Base-by-base conservation (phyloP, 2,113 vertebrate genomes). In the Osmerus eperlanus region DNA sequence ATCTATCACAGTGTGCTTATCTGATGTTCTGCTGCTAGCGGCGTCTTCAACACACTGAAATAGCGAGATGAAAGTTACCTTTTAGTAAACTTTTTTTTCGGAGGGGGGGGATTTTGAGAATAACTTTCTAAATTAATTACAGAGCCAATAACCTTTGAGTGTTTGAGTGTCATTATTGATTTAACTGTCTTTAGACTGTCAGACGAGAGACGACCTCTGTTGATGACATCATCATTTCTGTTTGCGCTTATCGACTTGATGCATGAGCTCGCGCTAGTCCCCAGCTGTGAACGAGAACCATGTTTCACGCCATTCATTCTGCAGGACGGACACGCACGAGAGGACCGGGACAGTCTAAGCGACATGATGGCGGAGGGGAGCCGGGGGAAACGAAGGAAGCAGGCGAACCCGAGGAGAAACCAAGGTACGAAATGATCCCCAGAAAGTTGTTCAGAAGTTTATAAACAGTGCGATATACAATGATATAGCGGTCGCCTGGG, bases 331-430 rank as follows among this genome's bases (percentile, higher is more conserved):
- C 52, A 74, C 79, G 66, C 84, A 65, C 16, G 16, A 72, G 52
- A 36, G 28, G 3, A 28, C 62, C 32, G 16, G 13, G 11, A 14
- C 12, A 28, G 36, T 18, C 32, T 32, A 69, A 62, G 67, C 67
- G 78, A 9, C 68, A 85, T 52, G 79, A 93, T 93, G 93, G 84
- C 91, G 47, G 92, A 93, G 78, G 91, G 91, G 82, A 91, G 86
- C 56, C 73, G 92, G 77, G 91, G 92, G 36, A 93, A 92, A 71
- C 90, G 92, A 9, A 90, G 93, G 82, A 94, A 94, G 76, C 93
- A 94, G 86, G 91, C 92, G 70, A 93, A 93, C 85, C 93, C 92
- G 11, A 88, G 87, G 78, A 90, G 92, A 19, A 94, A 91, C 58
- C 86, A 87, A 90, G 92, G 93, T 94, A 90, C 85, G 84, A 63